Base-by-base conservation (phyloP, 35 echinoderm and acorn worm genomes). In the Apostichopus japonicus region DNA sequence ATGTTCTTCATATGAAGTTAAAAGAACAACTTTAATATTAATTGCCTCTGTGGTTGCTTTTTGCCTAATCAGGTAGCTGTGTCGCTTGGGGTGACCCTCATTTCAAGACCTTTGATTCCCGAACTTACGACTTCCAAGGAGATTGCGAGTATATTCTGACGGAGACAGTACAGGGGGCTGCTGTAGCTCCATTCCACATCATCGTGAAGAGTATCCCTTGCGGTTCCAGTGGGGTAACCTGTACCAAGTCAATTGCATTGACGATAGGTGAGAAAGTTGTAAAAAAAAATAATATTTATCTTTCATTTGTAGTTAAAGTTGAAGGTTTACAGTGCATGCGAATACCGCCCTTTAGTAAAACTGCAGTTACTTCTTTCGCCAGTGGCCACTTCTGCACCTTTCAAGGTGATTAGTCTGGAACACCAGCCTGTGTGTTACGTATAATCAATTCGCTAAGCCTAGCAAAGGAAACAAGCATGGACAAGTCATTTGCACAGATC, bases 71-170 rank as follows among this genome's bases (percentile, higher is more conserved):
- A 97, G 96, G 93, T 27, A 90, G 52, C 14, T 97, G 96, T 73
- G 93, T 91, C 6, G 93, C 96, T 4, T 97, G 93, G 93, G 96
- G 96, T 57, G 96, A 97, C 54, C 96, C 96, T 78, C 96, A 97
- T 78, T 97, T 93, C 92, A 90, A 93, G 91, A 93, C 96, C 77
- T 97, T 97, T 84, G 96, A 97, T 91, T 93, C 90, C 1, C 86
- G 86, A 52, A 86, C 54, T 44, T 97, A 93, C 63, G 87, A 93
- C 87, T 95, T 94, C 78, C 96, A 97, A 56, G 96, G 96, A 15
- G 96, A 97, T 53, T 97, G 96, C 67, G 96, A 97, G 55, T 97
- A 97, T 17, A 93, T 95, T 6, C 51, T 97, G 7, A 91, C 86
- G 6, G 63, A 62, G 21, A 65, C 81, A 13, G 81, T 84, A 22